phyloP scores from a whole-genome alignment of 2,888 invertebrate species.

The Aromia moschata region DNA sequence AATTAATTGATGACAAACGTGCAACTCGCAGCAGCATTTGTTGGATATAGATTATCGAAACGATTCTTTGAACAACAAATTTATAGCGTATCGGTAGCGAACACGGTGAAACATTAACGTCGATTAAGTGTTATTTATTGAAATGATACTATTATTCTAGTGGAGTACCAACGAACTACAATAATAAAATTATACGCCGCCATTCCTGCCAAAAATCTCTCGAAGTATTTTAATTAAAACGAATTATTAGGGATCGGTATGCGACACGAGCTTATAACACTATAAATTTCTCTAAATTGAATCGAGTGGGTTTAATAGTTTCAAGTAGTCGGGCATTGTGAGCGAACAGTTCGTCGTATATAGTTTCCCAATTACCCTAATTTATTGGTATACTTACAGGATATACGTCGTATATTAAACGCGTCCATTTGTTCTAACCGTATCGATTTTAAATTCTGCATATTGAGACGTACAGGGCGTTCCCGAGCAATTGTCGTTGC shows the following conservation, averaged over 20 bases:
- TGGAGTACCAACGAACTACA: conserved; percentile 9
- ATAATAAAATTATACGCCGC: conserved; percentile 10
- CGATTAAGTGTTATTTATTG: conserved; percentile 20
- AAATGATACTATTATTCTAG: background rate
- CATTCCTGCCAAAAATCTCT: conserved; percentile 22
- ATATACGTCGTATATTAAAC: conserved; percentile 6
- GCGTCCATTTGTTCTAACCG: background rate
- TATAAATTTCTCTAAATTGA: conserved; percentile 21
- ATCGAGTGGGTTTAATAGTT: conserved; percentile 34
- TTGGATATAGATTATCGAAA: background rate
- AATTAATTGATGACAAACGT: background rate
- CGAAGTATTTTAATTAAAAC: conserved; percentile 27
- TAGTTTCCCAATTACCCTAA: conserved; percentile 34
- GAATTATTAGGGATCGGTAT: conserved; percentile 23
- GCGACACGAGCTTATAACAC: conserved; percentile 24
- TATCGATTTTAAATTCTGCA: conserved; percentile 1
- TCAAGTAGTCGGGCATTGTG: conserved; percentile 29
- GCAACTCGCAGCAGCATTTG: background rate
- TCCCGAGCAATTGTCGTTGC: no score
- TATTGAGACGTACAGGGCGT: no score
- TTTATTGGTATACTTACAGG: conserved; percentile 27
- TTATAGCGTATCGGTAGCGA: conserved; percentile 3
- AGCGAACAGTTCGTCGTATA: conserved; percentile 27
- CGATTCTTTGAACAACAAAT: conserved; percentile 4
- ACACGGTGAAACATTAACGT: conserved; percentile 2